These are phyloP conservation scores for Magallana angulata DNA, from an alignment of 1,140 invertebrate species.

Conservation along the genomic window DNA sequence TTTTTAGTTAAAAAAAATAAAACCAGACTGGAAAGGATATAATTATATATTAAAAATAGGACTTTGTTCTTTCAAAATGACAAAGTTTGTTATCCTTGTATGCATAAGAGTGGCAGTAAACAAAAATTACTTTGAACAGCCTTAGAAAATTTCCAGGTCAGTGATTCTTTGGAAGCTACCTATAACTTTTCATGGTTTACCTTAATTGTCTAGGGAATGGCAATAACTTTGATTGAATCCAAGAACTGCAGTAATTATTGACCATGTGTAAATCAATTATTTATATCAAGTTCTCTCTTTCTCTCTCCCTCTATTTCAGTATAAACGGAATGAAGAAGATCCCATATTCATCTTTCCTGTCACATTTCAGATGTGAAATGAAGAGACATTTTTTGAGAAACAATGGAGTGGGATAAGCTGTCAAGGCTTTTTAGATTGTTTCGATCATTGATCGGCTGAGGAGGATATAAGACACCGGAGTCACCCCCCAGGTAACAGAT, in stretches of 20 bases:
- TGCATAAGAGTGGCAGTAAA: too few relatives aligned
- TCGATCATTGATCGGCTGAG: not conserved
- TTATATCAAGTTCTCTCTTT: not conserved
- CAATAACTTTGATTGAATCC: conserved; percentile 14
- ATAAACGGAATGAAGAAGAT: not conserved
- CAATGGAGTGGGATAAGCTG: not conserved
- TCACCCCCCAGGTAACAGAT: not conserved
- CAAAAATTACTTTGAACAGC: too few relatives aligned
- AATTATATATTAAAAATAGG: too few relatives aligned
- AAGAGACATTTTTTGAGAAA: not conserved
- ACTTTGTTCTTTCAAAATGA: too few relatives aligned
- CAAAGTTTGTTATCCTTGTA: too few relatives aligned
- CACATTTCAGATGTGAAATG: not conserved
- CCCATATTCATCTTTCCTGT: not conserved
- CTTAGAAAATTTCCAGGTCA: too few relatives aligned
- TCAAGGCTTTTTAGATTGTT: not conserved
- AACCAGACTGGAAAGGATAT: too few relatives aligned
- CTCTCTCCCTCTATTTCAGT: not conserved
- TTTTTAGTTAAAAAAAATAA: too few relatives aligned
- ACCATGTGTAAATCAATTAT: conserved; percentile 24
- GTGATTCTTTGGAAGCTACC: too few relatives aligned
- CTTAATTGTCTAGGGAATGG: not conserved
- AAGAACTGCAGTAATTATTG: not conserved
- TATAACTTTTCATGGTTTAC: not conserved
- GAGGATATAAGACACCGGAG: not conserved